Evolutionary conservation across 1,140 invertebrate genomes (phyloP), one percentile per base, ranked within the genome.

Genomic region (Leptopilina boulardi): DNA sequence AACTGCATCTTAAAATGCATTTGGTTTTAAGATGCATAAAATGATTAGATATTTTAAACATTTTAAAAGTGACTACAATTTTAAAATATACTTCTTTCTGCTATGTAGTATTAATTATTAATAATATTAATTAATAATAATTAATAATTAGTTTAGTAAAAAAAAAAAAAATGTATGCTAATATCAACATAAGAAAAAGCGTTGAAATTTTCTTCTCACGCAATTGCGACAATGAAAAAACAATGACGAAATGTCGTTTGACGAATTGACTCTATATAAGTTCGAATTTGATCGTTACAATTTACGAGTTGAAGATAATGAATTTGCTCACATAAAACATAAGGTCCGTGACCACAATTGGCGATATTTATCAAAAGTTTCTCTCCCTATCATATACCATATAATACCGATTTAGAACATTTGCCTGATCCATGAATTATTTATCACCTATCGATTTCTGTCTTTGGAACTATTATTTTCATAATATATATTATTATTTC

Each of bases 241-340:
- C 2, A 21, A 66, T 34, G 56, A 59, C 21, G 23, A 15, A 59
- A 51, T 51, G 6, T 51, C 18, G 8, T 51, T 51, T 51, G 47
- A 51, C n/a, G 47, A 51, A 59, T 26, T 13, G 21, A 59, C 21
- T 21, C n/a, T n/a, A n/a, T n/a, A 23, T 15, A 41, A 75, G 66
- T 47, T 75, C 41, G 66, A 51, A 75, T 70, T 77, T 73, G 73
- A 79, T 71, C 76, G 73, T 82, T 82, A 79, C 80, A 79, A 79
- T 79, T 82, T 82, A 79, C 77, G 47, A 51, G 15, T 51, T 51
- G 47, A 51, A n/a, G 73, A 19, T 82, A 82, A 82, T 76, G 73
- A 73, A 82, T 82, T 78, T 21, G 76, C 54, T 76, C 76, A 77
- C 77, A 79, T 82, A 82, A 79, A 82, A 82, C 75, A 79, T 76